phyloP scores from a whole-genome alignment of 2,888 invertebrate species.

The Phyto melanocephala region DNA sequence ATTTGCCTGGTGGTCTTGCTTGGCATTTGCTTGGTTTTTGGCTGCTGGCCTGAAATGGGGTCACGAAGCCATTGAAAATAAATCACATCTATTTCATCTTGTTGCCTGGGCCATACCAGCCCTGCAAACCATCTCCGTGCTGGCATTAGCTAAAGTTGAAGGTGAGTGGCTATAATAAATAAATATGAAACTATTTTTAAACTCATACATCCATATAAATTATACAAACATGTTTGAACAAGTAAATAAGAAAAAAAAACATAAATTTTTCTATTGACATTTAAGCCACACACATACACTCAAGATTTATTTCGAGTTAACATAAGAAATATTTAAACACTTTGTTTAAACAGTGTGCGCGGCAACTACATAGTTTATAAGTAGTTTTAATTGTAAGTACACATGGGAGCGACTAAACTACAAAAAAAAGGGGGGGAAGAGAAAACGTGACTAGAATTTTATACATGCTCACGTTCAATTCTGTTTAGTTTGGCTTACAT shows the following conservation, averaged over 20 bases:
- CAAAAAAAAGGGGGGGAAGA: background rate
- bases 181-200: background rate
- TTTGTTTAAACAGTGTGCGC: background rate
- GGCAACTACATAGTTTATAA: no score
- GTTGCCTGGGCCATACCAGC: constrained; percentile 99
- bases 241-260: background rate
- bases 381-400: background rate
- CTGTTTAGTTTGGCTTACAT: background rate
- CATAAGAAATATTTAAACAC: constrained; percentile 17
- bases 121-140: constrained; percentile 94
- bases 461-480: constrained; percentile 40
- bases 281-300: constrained; percentile 32
- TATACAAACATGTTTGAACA: constrained; percentile 19
- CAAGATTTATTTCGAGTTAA: background rate
- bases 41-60: constrained; percentile 98
- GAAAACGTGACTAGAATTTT: constrained; percentile 55
- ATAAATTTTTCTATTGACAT: constrained; percentile 44
- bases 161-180: constrained; percentile 80
- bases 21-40: constrained; percentile 97
- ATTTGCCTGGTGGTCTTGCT: constrained; percentile 98
- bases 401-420: constrained; percentile 6
- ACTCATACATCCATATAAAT: background rate
- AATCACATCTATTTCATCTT: constrained; percentile 97
- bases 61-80: constrained; percentile 97
- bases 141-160: constrained; percentile 97